phyloP scores from a whole-genome alignment of 1,140 invertebrate genomes.

The Epicauta chinensis region DNA sequence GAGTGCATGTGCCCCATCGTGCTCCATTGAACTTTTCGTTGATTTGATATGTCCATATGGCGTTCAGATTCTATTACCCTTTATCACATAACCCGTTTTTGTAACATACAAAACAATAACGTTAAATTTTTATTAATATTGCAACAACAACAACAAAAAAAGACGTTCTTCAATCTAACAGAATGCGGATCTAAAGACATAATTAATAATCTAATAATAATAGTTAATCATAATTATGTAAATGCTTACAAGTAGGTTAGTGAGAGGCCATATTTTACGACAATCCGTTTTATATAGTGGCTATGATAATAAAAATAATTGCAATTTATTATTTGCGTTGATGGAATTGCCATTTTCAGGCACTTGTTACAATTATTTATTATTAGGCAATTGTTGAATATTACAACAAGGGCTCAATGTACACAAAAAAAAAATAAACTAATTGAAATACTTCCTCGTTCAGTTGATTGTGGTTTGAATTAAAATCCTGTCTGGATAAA shows the following conservation, averaged over 20 bases:
- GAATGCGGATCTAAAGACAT: conserved; percentile 19
- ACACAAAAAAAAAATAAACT: no score
- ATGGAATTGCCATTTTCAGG: conserved; percentile 23
- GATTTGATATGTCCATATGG: no score
- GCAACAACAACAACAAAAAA: no score
- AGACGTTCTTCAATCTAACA: not conserved
- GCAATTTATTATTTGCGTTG: conserved; percentile 6
- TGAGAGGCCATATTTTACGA: conserved; percentile 25
- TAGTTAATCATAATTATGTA: conserved; percentile 26
- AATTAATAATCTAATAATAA: conserved; percentile 19
- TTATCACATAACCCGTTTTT: no score
- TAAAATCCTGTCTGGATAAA: no score
- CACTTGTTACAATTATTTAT: conserved; percentile 21
- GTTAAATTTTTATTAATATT: not conserved
- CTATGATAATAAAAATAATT: conserved; percentile 1
- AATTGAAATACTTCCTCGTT: no score
- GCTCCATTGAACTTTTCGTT: no score
- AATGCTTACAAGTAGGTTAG: conserved; percentile 27
- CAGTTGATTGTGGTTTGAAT: no score
- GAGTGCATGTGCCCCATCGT: no score
- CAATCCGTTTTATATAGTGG: conserved; percentile 19
- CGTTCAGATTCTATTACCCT: no score
- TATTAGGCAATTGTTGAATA: no score
- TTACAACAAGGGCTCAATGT: no score
- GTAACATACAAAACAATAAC: not conserved